Evolutionary conservation across 1,140 invertebrate genomes (phyloP).

Genomic region (Pygmarrhopalites habei): DNA sequence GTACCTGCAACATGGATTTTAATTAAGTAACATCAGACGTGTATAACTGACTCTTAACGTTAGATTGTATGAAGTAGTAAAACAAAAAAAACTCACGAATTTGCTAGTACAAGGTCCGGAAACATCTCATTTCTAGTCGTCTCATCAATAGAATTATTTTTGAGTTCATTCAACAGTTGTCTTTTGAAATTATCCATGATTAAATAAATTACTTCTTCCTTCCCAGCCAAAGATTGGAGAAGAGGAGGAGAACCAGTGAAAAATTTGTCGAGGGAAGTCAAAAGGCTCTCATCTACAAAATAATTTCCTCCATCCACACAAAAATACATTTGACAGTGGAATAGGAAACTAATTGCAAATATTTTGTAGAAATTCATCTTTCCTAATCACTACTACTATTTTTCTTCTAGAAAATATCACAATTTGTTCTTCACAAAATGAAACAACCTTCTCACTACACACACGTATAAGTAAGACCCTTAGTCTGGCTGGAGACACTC

Average conservation of each 20-base stretch:
- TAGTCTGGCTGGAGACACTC: no score
- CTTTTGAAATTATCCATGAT: neutral
- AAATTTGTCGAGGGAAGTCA: neutral
- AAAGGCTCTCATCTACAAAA: neutral
- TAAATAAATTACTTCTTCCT: constrained; percentile 8
- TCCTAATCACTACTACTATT: no score
- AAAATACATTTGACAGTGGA: no score
- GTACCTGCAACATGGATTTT: neutral
- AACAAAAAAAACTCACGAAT: neutral
- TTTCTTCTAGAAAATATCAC: no score
- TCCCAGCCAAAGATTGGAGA: neutral
- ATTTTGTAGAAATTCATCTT: no score
- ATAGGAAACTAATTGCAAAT: no score
- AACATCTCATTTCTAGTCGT: neutral
- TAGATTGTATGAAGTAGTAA: neutral
- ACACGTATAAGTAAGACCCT: no score
- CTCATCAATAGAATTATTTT: neutral
- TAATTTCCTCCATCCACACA: no score
- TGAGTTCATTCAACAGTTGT: neutral
- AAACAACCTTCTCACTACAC: no score
- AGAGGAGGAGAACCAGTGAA: constrained; percentile 7
- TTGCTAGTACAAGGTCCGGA: neutral
- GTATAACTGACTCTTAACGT: neutral
- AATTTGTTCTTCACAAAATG: no score
- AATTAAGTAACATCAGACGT: neutral